Evolutionary conservation across 2,113 vertebrate species (phyloP), one percentile per base, ranked within the genome.

Genomic region (Calidris pugnax): DNA sequence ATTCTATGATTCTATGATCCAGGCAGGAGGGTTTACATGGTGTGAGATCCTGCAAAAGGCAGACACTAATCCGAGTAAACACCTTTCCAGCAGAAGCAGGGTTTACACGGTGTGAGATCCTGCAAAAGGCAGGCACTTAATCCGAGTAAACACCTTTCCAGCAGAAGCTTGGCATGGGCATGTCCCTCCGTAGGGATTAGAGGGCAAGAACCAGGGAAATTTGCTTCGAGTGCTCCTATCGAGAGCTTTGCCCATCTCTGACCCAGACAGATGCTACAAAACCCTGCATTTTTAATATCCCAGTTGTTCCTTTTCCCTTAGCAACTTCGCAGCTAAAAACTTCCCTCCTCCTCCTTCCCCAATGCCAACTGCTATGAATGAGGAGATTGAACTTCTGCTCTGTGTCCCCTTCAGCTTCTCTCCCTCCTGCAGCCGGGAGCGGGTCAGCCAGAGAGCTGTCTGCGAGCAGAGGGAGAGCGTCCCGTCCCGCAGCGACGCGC

Each of bases 371-470:
- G 32, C 85, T 48, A 6, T 17, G 33, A 66, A 57, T 4, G 30
- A 55, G 16, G 18, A 76, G 63, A 56, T 63, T 16, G 35, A 64
- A 57, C 37, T 24, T 12, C 56, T 64, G 64, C 43, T 82, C 59
- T 15, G 2, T 1, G 8, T 43, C 74, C 71, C 89, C 45, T 81
- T 26, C 41, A 37, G 88, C 39, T 19, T 55, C 59, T 32, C 72
- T n/a, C 55, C 55, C 37, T 56, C 43, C 83, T 19, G 63, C 71
- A 57, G 63, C 53, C 6, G 1, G n/a, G 53, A 66, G 59, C 76
- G 33, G 90, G 17, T 92, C 83, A 92, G 72, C 56, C 94, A 90
- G 60, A 45, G 22, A 79, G 50, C 76, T 62, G 45, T 78, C 51
- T 57, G 77, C 56, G 23, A n/a, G 56, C 51, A 6, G 62, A 60